Percentiles rank a stretch among this genome's conserved stretches.
Evolutionary conservation across 2,113 vertebrate species (phyloP).

Genomic region (Myodes glareolus): DNA sequence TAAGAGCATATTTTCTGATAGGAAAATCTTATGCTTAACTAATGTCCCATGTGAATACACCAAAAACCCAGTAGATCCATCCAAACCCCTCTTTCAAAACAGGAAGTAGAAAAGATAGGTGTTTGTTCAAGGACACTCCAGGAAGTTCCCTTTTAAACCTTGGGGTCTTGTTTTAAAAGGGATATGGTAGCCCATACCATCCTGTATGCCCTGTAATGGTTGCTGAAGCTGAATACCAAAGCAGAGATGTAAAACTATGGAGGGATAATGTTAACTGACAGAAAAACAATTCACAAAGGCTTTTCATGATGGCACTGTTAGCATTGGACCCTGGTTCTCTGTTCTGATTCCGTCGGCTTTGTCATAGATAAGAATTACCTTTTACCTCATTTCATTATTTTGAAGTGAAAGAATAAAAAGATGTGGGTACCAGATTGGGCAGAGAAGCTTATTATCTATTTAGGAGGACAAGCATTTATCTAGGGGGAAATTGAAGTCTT

Average conservation of each 20-base stretch:
- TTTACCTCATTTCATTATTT: background rate
- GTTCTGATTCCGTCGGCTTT: background rate
- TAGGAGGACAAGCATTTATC: background rate
- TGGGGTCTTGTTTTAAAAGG: background rate
- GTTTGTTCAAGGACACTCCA: background rate
- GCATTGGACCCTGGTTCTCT: background rate
- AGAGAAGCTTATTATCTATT: background rate
- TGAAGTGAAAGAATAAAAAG: background rate
- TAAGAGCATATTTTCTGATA: background rate
- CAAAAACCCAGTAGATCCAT: background rate
- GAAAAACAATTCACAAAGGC: background rate
- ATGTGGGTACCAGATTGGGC: background rate
- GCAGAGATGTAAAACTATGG: background rate
- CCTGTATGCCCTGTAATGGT: background rate
- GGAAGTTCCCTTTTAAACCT: background rate
- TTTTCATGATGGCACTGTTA: background rate
- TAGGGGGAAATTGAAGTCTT: background rate
- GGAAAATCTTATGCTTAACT: background rate
- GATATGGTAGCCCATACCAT: background rate
- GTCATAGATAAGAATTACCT: background rate
- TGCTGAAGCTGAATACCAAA: background rate
- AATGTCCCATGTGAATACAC: accelerated
- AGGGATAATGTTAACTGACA: accelerated
- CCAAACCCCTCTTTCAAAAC: background rate
- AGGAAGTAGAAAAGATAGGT: background rate